phyloP scores from a whole-genome alignment of 2,888 invertebrate species.

The Habrosyne pyritoides region DNA sequence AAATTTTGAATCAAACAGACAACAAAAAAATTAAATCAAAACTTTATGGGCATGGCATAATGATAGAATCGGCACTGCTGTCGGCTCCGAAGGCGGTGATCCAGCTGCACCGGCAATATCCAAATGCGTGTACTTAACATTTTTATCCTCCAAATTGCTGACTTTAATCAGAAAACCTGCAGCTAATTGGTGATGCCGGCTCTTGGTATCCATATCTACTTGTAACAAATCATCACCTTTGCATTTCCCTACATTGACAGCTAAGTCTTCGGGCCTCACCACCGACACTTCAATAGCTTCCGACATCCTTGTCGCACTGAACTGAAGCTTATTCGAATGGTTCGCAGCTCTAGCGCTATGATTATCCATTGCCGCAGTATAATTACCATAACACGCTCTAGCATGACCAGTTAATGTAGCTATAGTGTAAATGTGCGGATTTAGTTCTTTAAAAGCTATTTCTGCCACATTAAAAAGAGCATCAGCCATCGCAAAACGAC shows the following conservation, averaged over 20 bases:
- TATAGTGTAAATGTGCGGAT: constrained; percentile 93
- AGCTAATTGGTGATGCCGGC: constrained; percentile 77
- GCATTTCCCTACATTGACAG: constrained; percentile 85
- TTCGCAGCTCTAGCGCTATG: constrained; percentile 85
- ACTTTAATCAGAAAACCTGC: constrained; percentile 89
- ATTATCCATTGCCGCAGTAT: constrained; percentile 89
- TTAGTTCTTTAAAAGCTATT: constrained; percentile 85
- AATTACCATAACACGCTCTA: constrained; percentile 85
- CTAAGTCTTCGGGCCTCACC: constrained; percentile 87
- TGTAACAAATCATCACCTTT: constrained; percentile 91
- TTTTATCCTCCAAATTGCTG: constrained; percentile 90
- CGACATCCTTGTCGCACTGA: constrained; percentile 85
- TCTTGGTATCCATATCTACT: constrained; percentile 57
- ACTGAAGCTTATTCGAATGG: constrained; percentile 85
- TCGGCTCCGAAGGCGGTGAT: constrained; percentile 86
- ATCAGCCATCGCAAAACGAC: constrained; percentile 95
- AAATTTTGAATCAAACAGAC: too few species aligned
- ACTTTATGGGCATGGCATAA: constrained; percentile 80
- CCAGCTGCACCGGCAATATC: constrained; percentile 91
- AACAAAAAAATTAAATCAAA: constrained; percentile 37
- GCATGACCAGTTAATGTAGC: constrained; percentile 95
- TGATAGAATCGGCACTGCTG: constrained; percentile 88
- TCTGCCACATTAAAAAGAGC: constrained; percentile 81
- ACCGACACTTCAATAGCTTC: constrained; percentile 92
- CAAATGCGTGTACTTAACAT: constrained; percentile 90